phyloP scores from a whole-genome alignment of 2,113 vertebrate species.

The Lontra canadensis region DNA sequence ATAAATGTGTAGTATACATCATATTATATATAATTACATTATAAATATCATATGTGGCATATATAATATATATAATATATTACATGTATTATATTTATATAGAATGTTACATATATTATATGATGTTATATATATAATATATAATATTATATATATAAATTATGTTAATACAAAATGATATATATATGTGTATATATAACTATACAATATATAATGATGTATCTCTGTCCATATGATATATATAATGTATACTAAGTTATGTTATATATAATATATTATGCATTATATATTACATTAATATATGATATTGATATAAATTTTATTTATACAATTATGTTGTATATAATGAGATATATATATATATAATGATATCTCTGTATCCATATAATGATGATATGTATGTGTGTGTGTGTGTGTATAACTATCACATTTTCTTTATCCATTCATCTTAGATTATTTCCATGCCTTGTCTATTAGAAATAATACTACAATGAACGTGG shows the following conservation, averaged over 20 bases:
- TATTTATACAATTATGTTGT: background rate
- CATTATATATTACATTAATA: background rate
- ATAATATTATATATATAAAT: no score
- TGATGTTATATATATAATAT: background rate
- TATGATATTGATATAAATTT: background rate
- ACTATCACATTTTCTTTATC: background rate
- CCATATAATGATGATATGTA: background rate
- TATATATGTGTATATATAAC: no score
- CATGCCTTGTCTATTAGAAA: background rate
- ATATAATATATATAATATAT: no score
- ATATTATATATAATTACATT: background rate
- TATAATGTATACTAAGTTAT: no score
- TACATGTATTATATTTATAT: no score
- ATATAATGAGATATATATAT: background rate
- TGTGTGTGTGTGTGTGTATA: background rate
- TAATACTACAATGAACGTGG: background rate
- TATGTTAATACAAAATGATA: no score
- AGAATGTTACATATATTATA: background rate
- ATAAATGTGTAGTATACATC: background rate
- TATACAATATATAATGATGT: no score
- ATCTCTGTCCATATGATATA: no score
- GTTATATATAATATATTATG: background rate
- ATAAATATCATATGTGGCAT: no score
- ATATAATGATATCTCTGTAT: background rate
- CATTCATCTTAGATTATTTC: background rate